A percentile compares a stretch with the other conserved stretches of the same genome.
These are phyloP conservation scores for Ochropacha duplaris DNA, from an alignment of 2,888 invertebrate genomes.

Conservation along the genomic window DNA sequence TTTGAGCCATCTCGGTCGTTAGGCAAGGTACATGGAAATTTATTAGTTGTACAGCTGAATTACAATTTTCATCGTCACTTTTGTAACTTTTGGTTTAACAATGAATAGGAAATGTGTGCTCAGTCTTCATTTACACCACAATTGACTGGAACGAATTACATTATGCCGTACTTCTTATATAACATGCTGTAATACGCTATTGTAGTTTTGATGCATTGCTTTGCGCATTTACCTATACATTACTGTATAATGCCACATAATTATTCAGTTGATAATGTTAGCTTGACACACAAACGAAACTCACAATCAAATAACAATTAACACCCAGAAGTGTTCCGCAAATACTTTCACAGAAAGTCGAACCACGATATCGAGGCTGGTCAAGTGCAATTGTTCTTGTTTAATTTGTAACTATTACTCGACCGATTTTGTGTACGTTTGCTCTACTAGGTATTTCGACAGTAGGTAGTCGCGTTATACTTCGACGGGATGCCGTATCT, in stretches of 20 bases:
- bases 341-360: slow-evolving; percentile 26
- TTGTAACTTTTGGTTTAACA: slow-evolving; percentile 1
- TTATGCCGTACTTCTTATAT: not conserved
- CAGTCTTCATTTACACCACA: not conserved
- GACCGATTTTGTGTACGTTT: slow-evolving; percentile 8
- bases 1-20: slow-evolving; percentile 29
- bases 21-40: slow-evolving; percentile 25
- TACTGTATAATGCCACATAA: not conserved
- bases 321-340: slow-evolving; percentile 12
- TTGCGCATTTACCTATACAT: too few species aligned
- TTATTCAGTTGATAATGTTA: not conserved
- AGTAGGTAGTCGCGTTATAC: slow-evolving; percentile 12
- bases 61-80: slow-evolving; percentile 13
- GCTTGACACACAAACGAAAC: not conserved
- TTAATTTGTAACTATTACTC: slow-evolving; percentile 16
- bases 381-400: slow-evolving; percentile 11
- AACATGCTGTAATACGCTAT: not conserved
- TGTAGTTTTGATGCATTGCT: not conserved
- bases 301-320: slow-evolving; percentile 10
- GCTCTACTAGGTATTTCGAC: slow-evolving; percentile 6
- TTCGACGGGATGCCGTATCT: slow-evolving; percentile 11
- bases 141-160: not conserved
- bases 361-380: slow-evolving; percentile 15
- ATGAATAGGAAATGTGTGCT: slow-evolving; percentile 1
- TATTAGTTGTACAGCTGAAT: slow-evolving; percentile 29